These are phyloP conservation scores for Amphiura filiformis DNA, from an alignment of 35 echinoderm and acorn worm genomes.

Conservation along the genomic window DNA sequence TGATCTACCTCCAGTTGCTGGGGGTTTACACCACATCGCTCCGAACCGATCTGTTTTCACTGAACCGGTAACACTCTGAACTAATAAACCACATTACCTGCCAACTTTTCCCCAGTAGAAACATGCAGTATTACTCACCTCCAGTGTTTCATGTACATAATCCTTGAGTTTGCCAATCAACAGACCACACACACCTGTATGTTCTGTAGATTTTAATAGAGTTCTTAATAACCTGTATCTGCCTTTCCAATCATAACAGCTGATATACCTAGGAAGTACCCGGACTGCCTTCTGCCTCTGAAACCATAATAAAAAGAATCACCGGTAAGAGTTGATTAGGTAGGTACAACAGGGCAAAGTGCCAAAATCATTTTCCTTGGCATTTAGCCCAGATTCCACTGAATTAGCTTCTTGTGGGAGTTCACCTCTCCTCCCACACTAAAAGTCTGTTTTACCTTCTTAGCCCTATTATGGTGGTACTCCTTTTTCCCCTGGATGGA, in stretches of 20 bases:
- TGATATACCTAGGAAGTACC: conserved; percentile 58
- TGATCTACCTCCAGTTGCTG: too few species aligned
- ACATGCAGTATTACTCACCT: conserved; percentile 36
- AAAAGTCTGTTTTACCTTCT: too few species aligned
- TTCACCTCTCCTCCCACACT: too few species aligned
- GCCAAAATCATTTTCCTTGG: background rate
- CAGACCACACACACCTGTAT: conserved; percentile 70
- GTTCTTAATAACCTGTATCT: conserved; percentile 69
- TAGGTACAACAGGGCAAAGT: background rate
- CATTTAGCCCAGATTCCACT: background rate
- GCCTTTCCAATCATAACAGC: conserved; percentile 83
- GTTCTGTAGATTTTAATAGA: conserved; percentile 40
- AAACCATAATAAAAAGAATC: background rate
- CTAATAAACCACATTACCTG: too few species aligned
- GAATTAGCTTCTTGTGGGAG: too few species aligned
- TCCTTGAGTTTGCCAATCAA: conserved; percentile 85
- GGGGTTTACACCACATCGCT: too few species aligned
- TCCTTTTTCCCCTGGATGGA: too few species aligned
- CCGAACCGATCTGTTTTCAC: too few species aligned
- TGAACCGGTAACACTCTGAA: too few species aligned
- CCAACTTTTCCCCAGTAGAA: too few species aligned
- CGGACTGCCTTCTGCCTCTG: conserved; percentile 74
- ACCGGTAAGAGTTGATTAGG: background rate
- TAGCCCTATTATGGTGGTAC: too few species aligned
- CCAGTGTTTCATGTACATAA: conserved; percentile 59